These are phyloP conservation scores for Camponotus pennsylvanicus DNA, from an alignment of 1,140 invertebrate species.

Conservation along the genomic window DNA sequence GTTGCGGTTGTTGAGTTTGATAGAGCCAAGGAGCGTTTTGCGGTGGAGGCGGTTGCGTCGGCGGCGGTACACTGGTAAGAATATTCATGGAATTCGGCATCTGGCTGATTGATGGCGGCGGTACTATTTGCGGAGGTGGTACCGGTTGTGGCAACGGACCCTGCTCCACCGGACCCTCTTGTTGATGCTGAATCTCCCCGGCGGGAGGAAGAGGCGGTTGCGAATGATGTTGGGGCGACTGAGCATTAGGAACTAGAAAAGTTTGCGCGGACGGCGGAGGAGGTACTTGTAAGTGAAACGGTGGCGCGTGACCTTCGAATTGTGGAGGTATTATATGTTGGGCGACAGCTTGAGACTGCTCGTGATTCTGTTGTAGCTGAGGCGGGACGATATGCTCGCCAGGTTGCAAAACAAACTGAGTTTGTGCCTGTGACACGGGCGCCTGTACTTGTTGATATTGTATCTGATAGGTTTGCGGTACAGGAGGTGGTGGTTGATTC, in stretches of 20 bases:
- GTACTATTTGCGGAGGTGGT: conserved; percentile 84
- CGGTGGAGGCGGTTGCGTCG: conserved; percentile 80
- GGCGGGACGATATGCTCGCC: conserved; percentile 80
- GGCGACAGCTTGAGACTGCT: conserved; percentile 76
- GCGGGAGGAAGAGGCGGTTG: conserved; percentile 76
- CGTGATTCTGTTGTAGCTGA: conserved; percentile 81
- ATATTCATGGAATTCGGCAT: conserved; percentile 83
- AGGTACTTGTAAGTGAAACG: conserved; percentile 81
- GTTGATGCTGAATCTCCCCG: conserved; percentile 78
- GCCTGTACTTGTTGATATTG: conserved; percentile 83
- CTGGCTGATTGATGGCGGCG: conserved; percentile 81
- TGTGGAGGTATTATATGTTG: conserved; percentile 80
- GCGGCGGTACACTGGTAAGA: conserved; percentile 83
- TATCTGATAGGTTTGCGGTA: conserved; percentile 85
- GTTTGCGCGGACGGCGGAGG: conserved; percentile 78
- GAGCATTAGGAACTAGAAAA: conserved; percentile 80
- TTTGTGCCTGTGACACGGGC: conserved; percentile 78
- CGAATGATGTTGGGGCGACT: conserved; percentile 75
- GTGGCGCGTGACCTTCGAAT: conserved; percentile 80
- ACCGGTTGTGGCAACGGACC: conserved; percentile 82
- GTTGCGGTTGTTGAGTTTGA: conserved; percentile 79
- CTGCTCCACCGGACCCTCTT: conserved; percentile 80
- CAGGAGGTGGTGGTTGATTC: conserved; percentile 84
- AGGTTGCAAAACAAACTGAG: conserved; percentile 82
- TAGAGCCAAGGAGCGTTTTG: conserved; percentile 83